These are phyloP conservation scores for Sciurus niger DNA, from an alignment of 2,113 vertebrate species.

Conservation along the genomic window DNA sequence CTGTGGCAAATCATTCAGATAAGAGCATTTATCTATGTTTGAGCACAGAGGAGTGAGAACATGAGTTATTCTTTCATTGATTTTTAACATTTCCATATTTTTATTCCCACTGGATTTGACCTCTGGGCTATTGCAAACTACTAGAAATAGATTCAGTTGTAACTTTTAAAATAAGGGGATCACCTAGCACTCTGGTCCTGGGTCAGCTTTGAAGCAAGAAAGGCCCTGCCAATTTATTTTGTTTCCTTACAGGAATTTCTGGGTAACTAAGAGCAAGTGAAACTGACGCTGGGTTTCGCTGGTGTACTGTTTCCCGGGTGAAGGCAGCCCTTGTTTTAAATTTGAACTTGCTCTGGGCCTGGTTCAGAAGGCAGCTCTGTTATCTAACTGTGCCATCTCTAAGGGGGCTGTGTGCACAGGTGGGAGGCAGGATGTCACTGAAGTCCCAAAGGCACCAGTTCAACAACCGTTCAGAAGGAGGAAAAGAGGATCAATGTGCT, in stretches of 20 bases:
- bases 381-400: constrained; percentile 78
- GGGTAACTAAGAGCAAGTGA: constrained; percentile 66
- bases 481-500: neutral
- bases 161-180: neutral
- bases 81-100: neutral
- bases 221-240: constrained; percentile 58
- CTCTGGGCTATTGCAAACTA: neutral
- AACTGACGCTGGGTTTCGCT: constrained; percentile 79
- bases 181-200: neutral
- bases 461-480: neutral
- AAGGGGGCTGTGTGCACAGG: neutral
- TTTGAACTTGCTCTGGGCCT: constrained; percentile 63
- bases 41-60: neutral
- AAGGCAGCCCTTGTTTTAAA: constrained; percentile 75
- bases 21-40: rapidly evolving
- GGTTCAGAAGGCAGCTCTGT: neutral
- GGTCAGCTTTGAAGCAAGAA: constrained; percentile 57
- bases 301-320: constrained; percentile 77
- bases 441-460: neutral
- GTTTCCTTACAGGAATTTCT: constrained; percentile 79
- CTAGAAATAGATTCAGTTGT: neutral
- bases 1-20: neutral
- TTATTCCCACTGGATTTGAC: constrained; percentile 2
- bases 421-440: neutral
- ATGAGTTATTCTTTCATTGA: neutral